Base-by-base conservation (phyloP, 2,888 invertebrate genomes). In the Leptinotarsa tumamoca region DNA sequence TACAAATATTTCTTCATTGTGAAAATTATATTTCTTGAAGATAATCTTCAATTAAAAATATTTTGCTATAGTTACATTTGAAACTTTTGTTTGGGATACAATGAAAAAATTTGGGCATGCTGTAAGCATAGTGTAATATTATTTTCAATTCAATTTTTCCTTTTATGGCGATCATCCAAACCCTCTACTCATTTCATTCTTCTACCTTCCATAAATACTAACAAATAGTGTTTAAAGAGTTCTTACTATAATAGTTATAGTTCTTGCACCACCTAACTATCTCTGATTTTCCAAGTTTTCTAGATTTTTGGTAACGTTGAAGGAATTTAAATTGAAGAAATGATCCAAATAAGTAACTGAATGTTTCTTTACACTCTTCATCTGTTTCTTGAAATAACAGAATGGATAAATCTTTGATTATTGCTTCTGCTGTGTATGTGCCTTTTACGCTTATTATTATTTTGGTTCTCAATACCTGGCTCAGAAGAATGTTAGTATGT, bases 241-340 rank as follows among this genome's bases (percentile, higher is more conserved):
- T 58, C 13, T 13, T 23, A 23, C 63, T 79, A n/a, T 58, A 33
- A 58, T 80, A 79, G 80, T 78, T 73, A 78, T 75, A 75, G 72
- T 73, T 76, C 74, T 75, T 78, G 78, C 79, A 79, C 80, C 74
- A 79, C 76, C 74, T 78, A 75, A 78, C 78, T 72, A 68, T 73
- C 63, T 77, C 66, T 18, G 78, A 75, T 74, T 77, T 73, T 74
- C 72, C 76, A 71, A 73, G 67, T 76, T 74, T 76, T 77, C 73
- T 79, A 79, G 76, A 79, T 73, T 71, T 76, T 69, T 72, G 51
- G 68, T 75, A 68, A 75, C 51, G 74, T 73, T 77, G 76, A 72
- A 70, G 79, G 68, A 76, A 68, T 79, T 75, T 73, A 75, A 75
- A 75, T 71, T 77, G 75, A 75, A 71, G 75, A 77, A 58, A 68